These are phyloP conservation scores for Magallana ariakensis DNA, from an alignment of 1,140 invertebrate genomes.

Conservation along the genomic window DNA sequence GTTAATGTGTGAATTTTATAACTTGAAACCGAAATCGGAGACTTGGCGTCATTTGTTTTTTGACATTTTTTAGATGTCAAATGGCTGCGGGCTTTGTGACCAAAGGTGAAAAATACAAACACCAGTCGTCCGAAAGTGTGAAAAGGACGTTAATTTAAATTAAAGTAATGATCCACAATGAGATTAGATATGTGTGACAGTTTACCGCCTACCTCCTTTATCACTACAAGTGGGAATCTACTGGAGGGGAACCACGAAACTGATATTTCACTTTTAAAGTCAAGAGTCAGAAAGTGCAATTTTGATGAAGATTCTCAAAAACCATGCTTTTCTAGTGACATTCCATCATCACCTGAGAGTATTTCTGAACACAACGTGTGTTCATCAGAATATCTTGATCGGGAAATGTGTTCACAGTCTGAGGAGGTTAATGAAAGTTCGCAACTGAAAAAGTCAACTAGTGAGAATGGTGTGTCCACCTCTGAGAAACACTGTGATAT, in stretches of 20 bases:
- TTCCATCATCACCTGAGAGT: background rate
- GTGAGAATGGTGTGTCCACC: conserved; percentile 15
- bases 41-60: background rate
- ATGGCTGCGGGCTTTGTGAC: conserved; percentile 20
- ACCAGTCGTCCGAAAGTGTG: background rate
- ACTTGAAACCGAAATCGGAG: conserved; percentile 15
- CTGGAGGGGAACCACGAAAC: background rate
- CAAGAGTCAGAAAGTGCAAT: conserved; percentile 16
- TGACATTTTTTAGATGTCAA: conserved; percentile 29
- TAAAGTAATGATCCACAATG: conserved; percentile 33
- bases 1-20: conserved; percentile 29
- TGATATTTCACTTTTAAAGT: conserved; percentile 23
- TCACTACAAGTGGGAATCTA: conserved; percentile 11
- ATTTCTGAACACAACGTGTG: background rate
- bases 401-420: conserved; percentile 18
- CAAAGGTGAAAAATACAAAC: background rate
- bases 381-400: background rate
- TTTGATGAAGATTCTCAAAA: conserved; percentile 10
- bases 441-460: background rate
- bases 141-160: conserved; percentile 12
- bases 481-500: conserved; percentile 14
- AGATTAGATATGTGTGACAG: conserved; percentile 52
- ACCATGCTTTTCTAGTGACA: conserved; percentile 7
- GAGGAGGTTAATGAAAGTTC: background rate
- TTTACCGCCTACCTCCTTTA: conserved; percentile 28